A percentile compares a stretch with the other conserved stretches of the same genome.
Conservation (phyloP, 1,140 invertebrate species). For the Drosophila nannoptera region DNA sequence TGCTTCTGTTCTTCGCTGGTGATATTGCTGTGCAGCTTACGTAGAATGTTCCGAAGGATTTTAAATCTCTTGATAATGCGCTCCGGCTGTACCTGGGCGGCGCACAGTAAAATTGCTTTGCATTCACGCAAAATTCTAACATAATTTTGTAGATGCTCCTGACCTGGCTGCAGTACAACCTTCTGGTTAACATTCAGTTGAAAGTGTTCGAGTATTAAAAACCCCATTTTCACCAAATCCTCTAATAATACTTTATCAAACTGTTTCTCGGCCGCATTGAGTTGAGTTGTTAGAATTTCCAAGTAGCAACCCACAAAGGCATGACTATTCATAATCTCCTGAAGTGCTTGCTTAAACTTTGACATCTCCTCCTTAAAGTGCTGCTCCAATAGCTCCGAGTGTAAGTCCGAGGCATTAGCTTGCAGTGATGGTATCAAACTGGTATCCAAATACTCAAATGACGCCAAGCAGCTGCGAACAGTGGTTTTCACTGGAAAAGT, state of each 20-base stretch:
- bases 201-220: constrained; percentile 65
- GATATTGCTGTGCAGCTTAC: constrained; percentile 54
- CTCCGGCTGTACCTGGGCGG: constrained; percentile 58
- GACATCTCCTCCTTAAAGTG: constrained; percentile 71
- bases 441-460: constrained; percentile 74
- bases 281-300: constrained; percentile 51
- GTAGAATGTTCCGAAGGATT: constrained; percentile 61
- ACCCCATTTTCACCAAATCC: constrained; percentile 60
- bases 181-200: constrained; percentile 56
- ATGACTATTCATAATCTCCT: constrained; percentile 68
- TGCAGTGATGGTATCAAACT: constrained; percentile 70
- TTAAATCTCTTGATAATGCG: constrained; percentile 75
- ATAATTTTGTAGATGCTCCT: constrained; percentile 61
- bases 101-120: constrained; percentile 68
- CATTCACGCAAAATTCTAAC: constrained; percentile 65
- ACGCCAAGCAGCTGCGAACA: constrained; percentile 71
- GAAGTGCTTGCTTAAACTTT: constrained; percentile 64
- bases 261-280: constrained; percentile 47
- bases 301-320: constrained; percentile 59
- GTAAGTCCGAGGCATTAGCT: constrained; percentile 46
- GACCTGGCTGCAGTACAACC: constrained; percentile 29
- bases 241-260: constrained; percentile 51
- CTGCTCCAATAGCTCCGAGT: constrained; percentile 69
- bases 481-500: constrained; percentile 63
- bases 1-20: constrained; percentile 8